Percentiles rank a stretch among this genome's conserved stretches.
Conservation (phyloP, 1,140 invertebrate species). For the Camponotus floridanus region DNA sequence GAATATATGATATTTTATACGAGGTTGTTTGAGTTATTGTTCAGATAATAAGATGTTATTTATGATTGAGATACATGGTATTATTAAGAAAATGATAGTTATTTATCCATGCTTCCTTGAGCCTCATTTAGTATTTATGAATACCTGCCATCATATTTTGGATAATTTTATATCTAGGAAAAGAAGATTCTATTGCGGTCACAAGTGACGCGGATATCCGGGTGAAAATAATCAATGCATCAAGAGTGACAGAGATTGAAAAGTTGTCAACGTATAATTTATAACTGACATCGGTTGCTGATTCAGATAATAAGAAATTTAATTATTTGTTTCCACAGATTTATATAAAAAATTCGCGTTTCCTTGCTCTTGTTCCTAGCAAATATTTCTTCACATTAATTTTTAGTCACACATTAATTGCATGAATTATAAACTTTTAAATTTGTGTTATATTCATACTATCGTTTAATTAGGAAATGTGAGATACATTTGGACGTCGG, state of each 20-base stretch:
- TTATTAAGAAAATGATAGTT: constrained; percentile 33
- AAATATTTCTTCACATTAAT: neutral
- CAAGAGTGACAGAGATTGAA: neutral
- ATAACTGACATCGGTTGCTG: neutral
- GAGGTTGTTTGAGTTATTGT: constrained; percentile 11
- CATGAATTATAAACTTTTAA: neutral
- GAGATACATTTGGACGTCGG: constrained; percentile 96
- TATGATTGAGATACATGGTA: constrained; percentile 19
- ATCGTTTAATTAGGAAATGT: constrained; percentile 84
- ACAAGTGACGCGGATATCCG: constrained; percentile 12
- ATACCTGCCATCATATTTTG: constrained; percentile 22
- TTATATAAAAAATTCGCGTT: neutral
- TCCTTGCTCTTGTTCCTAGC: neutral
- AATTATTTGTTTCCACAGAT: neutral
- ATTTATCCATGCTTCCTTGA: constrained; percentile 7
- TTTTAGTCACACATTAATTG: neutral
- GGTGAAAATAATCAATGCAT: constrained; percentile 17
- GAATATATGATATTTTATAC: constrained; percentile 33
- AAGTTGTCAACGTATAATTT: constrained; percentile 2
- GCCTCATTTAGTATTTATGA: constrained; percentile 1
- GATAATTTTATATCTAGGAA: constrained; percentile 20
- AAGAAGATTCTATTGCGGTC: constrained; percentile 10
- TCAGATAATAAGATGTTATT: constrained; percentile 35
- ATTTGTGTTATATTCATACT: neutral
- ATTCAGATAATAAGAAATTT: constrained; percentile 2